A percentile compares a stretch with the other conserved stretches of the same genome.
Evolutionary conservation across 1,140 invertebrate species (phyloP).

Genomic region (Sinella curviseta): DNA sequence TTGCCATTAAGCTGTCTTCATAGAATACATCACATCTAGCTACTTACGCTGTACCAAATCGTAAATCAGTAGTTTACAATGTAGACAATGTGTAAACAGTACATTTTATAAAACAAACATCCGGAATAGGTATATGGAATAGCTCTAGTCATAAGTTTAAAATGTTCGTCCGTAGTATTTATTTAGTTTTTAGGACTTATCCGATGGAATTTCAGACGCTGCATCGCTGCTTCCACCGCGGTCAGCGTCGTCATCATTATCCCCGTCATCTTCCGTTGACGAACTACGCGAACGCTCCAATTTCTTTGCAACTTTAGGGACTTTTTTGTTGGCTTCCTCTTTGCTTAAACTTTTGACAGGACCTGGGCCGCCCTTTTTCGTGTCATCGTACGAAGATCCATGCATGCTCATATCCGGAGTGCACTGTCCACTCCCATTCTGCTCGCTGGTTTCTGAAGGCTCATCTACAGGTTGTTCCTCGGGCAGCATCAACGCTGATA

Average conservation of each 20-base stretch:
- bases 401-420: not conserved
- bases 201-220: not conserved
- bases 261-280: not conserved
- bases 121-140: no score
- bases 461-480: constrained; percentile 39
- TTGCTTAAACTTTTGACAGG: not conserved
- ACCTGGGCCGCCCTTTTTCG: not conserved
- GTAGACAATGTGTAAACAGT: no score
- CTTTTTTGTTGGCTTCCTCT: not conserved
- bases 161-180: no score
- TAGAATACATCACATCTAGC: no score
- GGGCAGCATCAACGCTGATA: not conserved
- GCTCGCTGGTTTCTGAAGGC: constrained; percentile 46
- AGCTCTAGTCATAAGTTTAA: no score
- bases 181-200: not conserved
- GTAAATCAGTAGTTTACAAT: no score
- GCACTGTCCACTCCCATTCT: constrained; percentile 52
- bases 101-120: no score
- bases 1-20: no score
- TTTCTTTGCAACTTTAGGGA: not conserved
- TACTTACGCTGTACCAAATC: no score
- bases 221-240: not conserved
- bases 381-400: not conserved
- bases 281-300: not conserved
- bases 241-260: not conserved